Evolutionary conservation across 2,113 vertebrate species (phyloP).

Genomic region (Phylloscopus trochiloides): DNA sequence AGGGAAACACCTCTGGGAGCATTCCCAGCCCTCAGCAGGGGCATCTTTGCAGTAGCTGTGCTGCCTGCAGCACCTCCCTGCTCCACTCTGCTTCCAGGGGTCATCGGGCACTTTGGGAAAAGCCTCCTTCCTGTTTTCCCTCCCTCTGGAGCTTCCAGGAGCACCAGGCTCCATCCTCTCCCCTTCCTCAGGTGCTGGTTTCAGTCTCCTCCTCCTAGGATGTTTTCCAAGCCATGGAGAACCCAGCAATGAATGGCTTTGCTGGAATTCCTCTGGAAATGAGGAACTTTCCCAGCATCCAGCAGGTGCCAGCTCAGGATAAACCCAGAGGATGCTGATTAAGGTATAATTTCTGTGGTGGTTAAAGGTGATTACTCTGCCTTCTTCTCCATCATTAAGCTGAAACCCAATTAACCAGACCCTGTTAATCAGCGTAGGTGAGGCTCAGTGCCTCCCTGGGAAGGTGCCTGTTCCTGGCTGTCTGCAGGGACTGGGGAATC

Average conservation of each 20-base stretch:
- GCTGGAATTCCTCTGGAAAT: background rate
- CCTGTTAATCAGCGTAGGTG: rapidly evolving
- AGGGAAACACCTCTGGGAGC: background rate
- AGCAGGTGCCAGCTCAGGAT: background rate
- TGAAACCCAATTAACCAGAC: background rate
- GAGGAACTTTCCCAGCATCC: background rate
- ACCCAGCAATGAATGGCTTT: background rate
- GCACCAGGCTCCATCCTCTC: rapidly evolving
- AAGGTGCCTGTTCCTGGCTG: background rate
- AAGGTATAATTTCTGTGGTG: background rate
- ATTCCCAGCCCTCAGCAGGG: background rate
- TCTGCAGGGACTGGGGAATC: background rate
- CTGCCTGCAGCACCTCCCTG: background rate
- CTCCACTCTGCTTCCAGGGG: background rate
- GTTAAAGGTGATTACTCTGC: background rate
- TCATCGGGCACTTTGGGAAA: background rate
- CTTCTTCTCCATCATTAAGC: background rate
- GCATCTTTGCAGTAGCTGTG: background rate
- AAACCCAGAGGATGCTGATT: background rate
- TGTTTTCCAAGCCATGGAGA: rapidly evolving
- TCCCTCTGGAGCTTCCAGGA: background rate
- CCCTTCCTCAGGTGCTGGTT: background rate
- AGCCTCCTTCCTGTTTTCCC: background rate
- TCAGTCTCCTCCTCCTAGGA: background rate
- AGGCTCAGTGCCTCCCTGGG: background rate